Evolutionary conservation across 2,797 vertebrate genomes (phyloP), one percentile per base, ranked within the genome.

Genomic region (Rhyacichthys aspro): DNA sequence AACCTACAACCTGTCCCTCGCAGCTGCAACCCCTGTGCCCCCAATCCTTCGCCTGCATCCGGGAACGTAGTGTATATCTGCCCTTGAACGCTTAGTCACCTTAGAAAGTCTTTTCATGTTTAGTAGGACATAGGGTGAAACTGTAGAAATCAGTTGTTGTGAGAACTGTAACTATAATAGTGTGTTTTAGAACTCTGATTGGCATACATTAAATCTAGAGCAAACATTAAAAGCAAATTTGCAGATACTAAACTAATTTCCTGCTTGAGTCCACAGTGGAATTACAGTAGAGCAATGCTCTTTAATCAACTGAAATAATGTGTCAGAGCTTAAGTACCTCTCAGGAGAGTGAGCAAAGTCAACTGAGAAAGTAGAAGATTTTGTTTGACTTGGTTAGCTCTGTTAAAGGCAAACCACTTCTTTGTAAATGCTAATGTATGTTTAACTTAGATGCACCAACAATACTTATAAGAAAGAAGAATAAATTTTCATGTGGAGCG

Each of bases 11-110:
- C 16, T 46, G 54, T 12, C 45, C 43, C 15, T 32, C 59, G 70
- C 49, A 43, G 44, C 32, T 55, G 54, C 55, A 58, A 59, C 71
- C 72, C 56, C 36, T 45, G 33, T 75, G 63, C 59, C 79, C 77
- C 78, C 74, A 73, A 72, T 81, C 68, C 70, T 36, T 19, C 36
- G 44, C 39, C 45, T 47, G 54, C 57, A 58, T 63, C 49, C 56
- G 47, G 23, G 23, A 28, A 28, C 7, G 23, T 28, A 28, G 23
- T 28, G 23, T 28, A 28, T 28, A 28, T 28, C 46, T 36, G 34
- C 19, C 48, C 11, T 42, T 32, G 17, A 60, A 43, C 55, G 14
- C 14, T 39, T 8, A n/a, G 59, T n/a, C 14, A 42, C 12, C 12
- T n/a, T n/a, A 15, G n/a, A n/a, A 42, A n/a, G 14, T 6, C 12